Conservation (phyloP, 2,888 invertebrate genomes). For the Cancer borealis region DNA sequence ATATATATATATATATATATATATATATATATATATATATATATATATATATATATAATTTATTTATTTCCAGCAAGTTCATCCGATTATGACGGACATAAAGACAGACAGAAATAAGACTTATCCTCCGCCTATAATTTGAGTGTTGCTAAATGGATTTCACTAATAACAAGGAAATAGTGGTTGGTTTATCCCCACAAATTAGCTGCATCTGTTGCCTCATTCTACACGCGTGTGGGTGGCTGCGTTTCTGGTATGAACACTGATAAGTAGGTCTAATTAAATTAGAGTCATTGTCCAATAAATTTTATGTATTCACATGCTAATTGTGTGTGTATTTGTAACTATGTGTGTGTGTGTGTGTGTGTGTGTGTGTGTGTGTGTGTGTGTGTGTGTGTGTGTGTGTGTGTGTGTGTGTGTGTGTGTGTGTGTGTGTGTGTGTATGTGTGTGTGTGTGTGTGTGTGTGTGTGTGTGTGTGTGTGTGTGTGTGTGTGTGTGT, state of each 20-base stretch:
- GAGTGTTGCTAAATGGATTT: background rate
- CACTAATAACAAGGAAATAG: background rate
- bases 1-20: no score
- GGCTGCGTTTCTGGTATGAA: background rate
- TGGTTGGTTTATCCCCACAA: background rate
- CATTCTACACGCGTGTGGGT: background rate
- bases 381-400: no score
- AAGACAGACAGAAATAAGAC: background rate
- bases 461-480: no score
- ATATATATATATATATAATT: no score
- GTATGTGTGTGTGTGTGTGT: no score
- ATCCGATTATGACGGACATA: background rate
- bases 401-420: no score
- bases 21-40: no score
- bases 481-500: no score
- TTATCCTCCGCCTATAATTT: background rate
- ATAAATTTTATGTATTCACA: background rate
- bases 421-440: no score
- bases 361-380: no score
- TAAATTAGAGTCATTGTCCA: background rate
- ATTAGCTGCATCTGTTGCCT: background rate
- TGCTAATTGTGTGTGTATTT: background rate
- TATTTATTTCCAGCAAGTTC: background rate
- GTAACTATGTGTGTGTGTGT: background rate
- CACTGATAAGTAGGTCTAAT: background rate